Conservation (phyloP, 92 coral and sea anemone species). For the Zoanthus sociatus region DNA sequence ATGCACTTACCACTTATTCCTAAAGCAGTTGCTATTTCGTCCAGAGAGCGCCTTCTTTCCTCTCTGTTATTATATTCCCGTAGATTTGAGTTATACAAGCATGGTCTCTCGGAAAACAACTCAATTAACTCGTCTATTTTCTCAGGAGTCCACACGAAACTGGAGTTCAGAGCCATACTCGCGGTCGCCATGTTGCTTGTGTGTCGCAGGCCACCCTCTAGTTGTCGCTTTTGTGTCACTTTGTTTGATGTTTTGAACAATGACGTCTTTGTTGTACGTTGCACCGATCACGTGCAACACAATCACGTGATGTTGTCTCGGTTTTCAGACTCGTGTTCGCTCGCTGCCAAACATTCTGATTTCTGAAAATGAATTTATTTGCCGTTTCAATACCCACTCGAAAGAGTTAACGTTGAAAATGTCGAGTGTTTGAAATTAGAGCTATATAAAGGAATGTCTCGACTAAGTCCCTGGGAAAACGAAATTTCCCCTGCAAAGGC, state of each 20-base stretch:
- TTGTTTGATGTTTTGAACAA: slow-evolving; percentile 36
- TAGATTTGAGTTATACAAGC: slow-evolving; percentile 27
- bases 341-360: neutral
- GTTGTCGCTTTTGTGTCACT: slow-evolving; percentile 41
- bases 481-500: no score
- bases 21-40: slow-evolving; percentile 39
- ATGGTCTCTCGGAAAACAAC: slow-evolving; percentile 37
- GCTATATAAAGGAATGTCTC: no score
- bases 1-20: neutral
- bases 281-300: slow-evolving; percentile 28
- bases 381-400: no score
- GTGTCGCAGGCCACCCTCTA: slow-evolving; percentile 34
- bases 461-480: no score
- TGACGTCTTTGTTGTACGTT: slow-evolving; percentile 34
- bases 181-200: slow-evolving; percentile 51
- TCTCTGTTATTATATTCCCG: slow-evolving; percentile 31
- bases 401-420: no score
- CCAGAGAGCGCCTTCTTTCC: slow-evolving; percentile 30
- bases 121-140: slow-evolving; percentile 43
- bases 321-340: neutral
- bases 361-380: no score
- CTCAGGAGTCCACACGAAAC: slow-evolving; percentile 40
- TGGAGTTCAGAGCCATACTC: slow-evolving; percentile 37
- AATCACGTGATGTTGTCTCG: slow-evolving; percentile 11
- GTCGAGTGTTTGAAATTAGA: no score